phyloP scores from a whole-genome alignment of 2,113 vertebrate species.

The Sebastes fasciatus region DNA sequence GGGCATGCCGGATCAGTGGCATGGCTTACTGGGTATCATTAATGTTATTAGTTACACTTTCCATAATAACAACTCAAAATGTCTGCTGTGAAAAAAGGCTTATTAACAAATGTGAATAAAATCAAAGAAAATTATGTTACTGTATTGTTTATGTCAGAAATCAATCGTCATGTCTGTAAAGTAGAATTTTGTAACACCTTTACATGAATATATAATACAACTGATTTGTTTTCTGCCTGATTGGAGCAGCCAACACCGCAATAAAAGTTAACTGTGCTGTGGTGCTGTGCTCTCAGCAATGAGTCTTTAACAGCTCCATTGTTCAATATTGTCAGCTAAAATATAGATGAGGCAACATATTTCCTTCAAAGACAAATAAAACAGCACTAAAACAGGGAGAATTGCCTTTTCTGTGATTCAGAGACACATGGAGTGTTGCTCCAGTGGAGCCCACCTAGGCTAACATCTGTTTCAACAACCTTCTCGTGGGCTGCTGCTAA shows the following conservation, averaged over 20 bases:
- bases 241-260: not conserved
- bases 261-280: not conserved
- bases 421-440: slow-evolving; percentile 17
- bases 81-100: not conserved
- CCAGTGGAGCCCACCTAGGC: slow-evolving; percentile 3
- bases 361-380: not conserved
- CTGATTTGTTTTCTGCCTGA: not conserved
- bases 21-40: not conserved
- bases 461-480: slow-evolving; percentile 7
- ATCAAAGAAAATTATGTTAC: not conserved
- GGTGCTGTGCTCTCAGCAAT: not conserved
- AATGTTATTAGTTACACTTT: too few species aligned
- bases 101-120: not conserved
- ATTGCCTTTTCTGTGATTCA: not conserved
- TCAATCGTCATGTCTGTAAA: not conserved
- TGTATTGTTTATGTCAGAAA: not conserved
- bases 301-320: not conserved
- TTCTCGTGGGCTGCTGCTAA: not conserved
- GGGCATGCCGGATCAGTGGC: not conserved
- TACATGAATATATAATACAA: not conserved
- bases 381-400: not conserved
- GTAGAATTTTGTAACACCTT: not conserved
- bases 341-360: not conserved
- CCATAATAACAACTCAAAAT: not conserved
- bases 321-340: not conserved